Conservation (phyloP, 2,888 invertebrate species). For the Phengaris alcon region DNA sequence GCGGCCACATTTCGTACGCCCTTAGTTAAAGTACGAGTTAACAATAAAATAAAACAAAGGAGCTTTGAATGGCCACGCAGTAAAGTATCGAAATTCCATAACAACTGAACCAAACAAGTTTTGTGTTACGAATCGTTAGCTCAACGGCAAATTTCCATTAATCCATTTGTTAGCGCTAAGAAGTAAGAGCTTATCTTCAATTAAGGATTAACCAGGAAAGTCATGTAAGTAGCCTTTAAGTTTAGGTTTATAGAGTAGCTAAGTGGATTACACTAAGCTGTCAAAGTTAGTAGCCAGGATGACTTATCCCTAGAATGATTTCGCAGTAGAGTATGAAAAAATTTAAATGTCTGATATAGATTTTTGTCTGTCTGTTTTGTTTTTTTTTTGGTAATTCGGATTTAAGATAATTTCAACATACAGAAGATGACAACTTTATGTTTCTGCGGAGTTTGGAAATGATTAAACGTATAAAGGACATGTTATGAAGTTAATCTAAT, state of each 20-base stretch:
- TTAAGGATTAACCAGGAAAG: background rate
- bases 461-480: constrained; percentile 4
- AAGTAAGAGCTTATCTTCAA: background rate
- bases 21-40: constrained; percentile 23
- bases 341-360: too few species aligned
- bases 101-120: constrained; percentile 51
- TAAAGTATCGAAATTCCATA: constrained; percentile 46
- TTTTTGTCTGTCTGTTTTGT: too few species aligned
- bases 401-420: background rate
- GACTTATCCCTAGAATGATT: background rate
- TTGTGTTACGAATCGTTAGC: constrained; percentile 43
- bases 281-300: background rate
- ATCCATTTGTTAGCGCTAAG: constrained; percentile 9
- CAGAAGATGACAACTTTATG: background rate
- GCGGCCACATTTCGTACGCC: background rate
- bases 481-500: constrained; percentile 4
- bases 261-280: background rate
- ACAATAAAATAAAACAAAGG: constrained; percentile 50
- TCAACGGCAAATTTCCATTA: constrained; percentile 31
- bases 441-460: background rate
- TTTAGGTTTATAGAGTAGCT: background rate
- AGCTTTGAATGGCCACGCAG: constrained; percentile 46
- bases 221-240: background rate
- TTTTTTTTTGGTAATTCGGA: too few species aligned
- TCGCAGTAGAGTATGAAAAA: background rate